Conservation (phyloP, 2,797 vertebrate species). For the Lagodon rhomboides region DNA sequence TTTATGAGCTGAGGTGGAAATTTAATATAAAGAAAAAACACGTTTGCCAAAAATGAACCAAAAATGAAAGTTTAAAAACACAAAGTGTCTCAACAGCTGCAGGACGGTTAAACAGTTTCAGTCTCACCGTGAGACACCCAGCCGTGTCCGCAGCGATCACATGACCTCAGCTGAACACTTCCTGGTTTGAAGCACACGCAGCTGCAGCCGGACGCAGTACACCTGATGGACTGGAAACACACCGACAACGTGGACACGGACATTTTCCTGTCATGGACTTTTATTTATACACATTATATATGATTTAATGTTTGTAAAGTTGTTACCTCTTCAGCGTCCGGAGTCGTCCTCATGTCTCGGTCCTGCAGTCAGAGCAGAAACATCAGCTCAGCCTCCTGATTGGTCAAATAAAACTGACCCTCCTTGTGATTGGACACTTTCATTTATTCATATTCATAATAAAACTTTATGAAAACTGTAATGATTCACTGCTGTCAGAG, state of each 20-base stretch:
- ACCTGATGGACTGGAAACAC: conserved; percentile 87
- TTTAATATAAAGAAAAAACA: no score
- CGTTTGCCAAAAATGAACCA: no score
- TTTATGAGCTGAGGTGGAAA: no score
- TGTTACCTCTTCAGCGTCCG: conserved; percentile 48
- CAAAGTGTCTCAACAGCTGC: no score
- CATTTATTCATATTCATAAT: neutral
- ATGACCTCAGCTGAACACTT: conserved; percentile 91
- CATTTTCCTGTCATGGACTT: neutral
- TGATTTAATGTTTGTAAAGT: neutral
- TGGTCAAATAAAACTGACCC: neutral
- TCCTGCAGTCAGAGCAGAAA: conserved; percentile 38
- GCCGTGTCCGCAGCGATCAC: conserved; percentile 93
- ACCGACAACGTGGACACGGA: conserved; percentile 14
- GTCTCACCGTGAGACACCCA: conserved; percentile 94
- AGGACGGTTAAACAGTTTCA: neutral
- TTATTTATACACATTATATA: no score
- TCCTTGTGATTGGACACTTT: neutral
- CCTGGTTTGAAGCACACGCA: conserved; percentile 92
- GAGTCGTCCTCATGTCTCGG: conserved; percentile 53
- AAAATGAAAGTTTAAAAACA: no score
- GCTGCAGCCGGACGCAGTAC: conserved; percentile 89
- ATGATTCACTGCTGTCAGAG: neutral
- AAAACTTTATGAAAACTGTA: neutral
- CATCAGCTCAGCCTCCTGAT: conserved; percentile 2